Conservation (phyloP, 1,140 invertebrate genomes). For the Meloidogyne floridensis region DNA sequence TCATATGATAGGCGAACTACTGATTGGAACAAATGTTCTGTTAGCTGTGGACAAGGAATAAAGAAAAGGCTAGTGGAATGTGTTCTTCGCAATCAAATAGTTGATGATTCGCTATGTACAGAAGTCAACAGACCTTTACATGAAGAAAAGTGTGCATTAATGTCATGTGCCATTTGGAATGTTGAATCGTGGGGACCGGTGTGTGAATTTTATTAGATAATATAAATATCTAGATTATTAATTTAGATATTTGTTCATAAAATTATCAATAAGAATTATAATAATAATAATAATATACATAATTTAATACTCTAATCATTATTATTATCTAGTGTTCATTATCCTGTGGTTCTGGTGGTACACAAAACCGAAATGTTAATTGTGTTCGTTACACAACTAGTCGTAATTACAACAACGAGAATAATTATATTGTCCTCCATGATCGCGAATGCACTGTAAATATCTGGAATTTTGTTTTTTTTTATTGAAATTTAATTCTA, state of each 20-base stretch:
- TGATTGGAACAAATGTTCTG: slow-evolving; percentile 51
- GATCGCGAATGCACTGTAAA: slow-evolving; percentile 52
- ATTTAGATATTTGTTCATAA: too few relatives aligned
- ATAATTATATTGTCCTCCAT: slow-evolving; percentile 32
- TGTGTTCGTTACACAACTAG: slow-evolving; percentile 36
- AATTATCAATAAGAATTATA: too few relatives aligned
- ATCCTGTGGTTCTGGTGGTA: slow-evolving; percentile 51
- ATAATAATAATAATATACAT: not conserved
- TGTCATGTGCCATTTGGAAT: slow-evolving; percentile 58
- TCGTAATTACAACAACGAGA: not conserved
- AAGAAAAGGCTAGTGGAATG: slow-evolving; percentile 56
- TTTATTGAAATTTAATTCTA: not conserved
- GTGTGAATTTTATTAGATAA: not conserved
- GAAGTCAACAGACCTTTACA: slow-evolving; percentile 24
- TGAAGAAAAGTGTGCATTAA: slow-evolving; percentile 38
- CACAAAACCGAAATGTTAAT: slow-evolving; percentile 44
- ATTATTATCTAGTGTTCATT: slow-evolving; percentile 15
- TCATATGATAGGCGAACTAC: not conserved
- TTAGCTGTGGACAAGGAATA: slow-evolving; percentile 56
- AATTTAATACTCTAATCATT: not conserved
- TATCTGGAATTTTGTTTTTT: not conserved
- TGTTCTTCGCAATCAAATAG: slow-evolving; percentile 53
- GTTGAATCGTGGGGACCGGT: slow-evolving; percentile 47
- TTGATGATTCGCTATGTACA: slow-evolving; percentile 52
- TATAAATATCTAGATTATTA: too few relatives aligned